These are phyloP conservation scores for Temnothorax longispinosus DNA, from an alignment of 1,140 invertebrate species.

Conservation along the genomic window DNA sequence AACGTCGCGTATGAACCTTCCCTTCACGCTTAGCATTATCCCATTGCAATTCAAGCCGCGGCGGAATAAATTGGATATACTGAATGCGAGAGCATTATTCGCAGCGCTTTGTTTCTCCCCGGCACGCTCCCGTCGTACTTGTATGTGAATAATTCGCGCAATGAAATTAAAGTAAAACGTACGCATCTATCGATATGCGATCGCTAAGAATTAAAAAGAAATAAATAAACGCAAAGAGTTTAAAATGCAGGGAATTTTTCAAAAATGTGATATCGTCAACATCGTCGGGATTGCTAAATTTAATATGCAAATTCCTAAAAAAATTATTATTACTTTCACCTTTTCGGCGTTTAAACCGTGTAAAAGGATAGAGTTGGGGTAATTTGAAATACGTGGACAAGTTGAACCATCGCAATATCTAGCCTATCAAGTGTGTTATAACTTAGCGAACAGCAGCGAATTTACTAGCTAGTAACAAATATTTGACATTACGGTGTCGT, in stretches of 20 bases:
- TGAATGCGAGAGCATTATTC: not conserved
- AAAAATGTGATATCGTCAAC: not conserved
- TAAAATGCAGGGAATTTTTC: not conserved
- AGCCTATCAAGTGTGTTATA: too few relatives aligned
- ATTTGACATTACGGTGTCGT: too few relatives aligned
- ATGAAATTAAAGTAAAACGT: slow-evolving; percentile 5
- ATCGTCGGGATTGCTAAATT: not conserved
- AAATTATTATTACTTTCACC: not conserved
- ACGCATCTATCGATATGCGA: not conserved
- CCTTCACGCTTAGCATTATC: too few relatives aligned
- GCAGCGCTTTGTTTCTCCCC: slow-evolving; percentile 14
- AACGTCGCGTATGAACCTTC: not conserved
- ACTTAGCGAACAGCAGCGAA: too few relatives aligned
- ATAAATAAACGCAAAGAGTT: not conserved
- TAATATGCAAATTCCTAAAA: not conserved
- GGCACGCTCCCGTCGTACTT: not conserved
- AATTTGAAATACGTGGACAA: too few relatives aligned
- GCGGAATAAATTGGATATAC: slow-evolving; percentile 38
- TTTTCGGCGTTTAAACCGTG: too few relatives aligned
- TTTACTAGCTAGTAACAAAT: too few relatives aligned
- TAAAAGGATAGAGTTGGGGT: not conserved
- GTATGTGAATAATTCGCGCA: not conserved
- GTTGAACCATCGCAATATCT: too few relatives aligned
- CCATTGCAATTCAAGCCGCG: slow-evolving; percentile 18
- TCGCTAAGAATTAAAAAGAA: not conserved